Evolutionary conservation across 2,113 vertebrate species (phyloP).

Genomic region (Amazona vittata): DNA sequence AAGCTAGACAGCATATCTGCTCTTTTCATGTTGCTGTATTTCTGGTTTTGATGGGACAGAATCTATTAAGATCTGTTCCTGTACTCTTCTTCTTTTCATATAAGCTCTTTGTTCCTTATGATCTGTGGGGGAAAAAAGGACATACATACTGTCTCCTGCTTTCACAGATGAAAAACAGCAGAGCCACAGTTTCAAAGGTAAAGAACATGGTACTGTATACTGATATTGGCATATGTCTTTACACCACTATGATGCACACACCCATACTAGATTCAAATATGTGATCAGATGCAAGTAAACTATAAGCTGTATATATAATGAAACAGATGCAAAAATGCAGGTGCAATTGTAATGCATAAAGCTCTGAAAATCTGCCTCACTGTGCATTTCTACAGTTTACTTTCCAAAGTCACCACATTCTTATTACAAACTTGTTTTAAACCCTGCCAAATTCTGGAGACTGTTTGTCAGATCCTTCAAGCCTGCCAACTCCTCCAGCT

Average conservation of each 20-base stretch:
- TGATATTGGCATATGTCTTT: background rate
- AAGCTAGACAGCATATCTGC: background rate
- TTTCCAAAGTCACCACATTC: background rate
- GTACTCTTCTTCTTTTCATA: background rate
- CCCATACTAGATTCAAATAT: background rate
- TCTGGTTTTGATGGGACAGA: constrained; percentile 15
- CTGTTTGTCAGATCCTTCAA: background rate
- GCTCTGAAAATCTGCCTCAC: background rate
- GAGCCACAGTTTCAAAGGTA: background rate
- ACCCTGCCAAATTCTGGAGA: background rate
- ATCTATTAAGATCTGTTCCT: constrained; percentile 3
- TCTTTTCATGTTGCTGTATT: constrained; percentile 19
- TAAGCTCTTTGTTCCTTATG: constrained; percentile 24
- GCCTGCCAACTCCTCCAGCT: background rate
- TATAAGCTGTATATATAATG: background rate
- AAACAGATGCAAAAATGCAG: background rate
- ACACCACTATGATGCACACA: background rate
- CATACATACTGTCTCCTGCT: background rate
- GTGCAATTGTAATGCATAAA: background rate
- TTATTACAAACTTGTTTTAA: background rate
- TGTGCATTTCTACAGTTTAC: background rate
- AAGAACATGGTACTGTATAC: background rate
- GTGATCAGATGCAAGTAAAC: background rate
- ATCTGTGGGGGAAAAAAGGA: background rate
- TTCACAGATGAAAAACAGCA: background rate